phyloP scores from a whole-genome alignment of 2,888 invertebrate species.

The Cephus spinipes region DNA sequence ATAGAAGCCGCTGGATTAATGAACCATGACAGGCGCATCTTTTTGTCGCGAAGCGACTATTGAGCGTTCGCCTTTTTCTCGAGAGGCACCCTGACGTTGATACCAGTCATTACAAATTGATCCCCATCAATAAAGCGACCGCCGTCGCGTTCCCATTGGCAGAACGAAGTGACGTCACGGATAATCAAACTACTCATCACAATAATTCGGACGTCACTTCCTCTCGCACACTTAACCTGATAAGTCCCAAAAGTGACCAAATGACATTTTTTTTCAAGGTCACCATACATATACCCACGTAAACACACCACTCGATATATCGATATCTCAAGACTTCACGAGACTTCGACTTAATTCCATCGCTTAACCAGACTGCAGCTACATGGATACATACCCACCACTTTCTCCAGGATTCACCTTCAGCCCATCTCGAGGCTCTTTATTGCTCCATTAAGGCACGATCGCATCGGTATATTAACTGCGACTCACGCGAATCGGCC shows the following conservation, averaged over 20 bases:
- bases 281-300: neutral
- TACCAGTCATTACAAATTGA: slow-evolving; percentile 44
- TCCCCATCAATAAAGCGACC: slow-evolving; percentile 14
- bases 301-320: neutral
- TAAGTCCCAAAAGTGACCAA: neutral
- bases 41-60: slow-evolving; percentile 28
- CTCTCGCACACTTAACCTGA: neutral
- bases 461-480: slow-evolving; percentile 34
- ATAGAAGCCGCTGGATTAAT: slow-evolving; percentile 41
- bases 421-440: slow-evolving; percentile 36
- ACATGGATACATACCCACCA: slow-evolving; percentile 16
- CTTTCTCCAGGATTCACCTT: slow-evolving; percentile 49
- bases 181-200: neutral
- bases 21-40: slow-evolving; percentile 46
- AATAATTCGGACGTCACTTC: neutral
- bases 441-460: slow-evolving; percentile 41
- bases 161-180: neutral
- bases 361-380: neutral
- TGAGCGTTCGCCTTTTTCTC: slow-evolving; percentile 35
- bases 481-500: neutral
- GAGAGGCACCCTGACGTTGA: slow-evolving; percentile 16
- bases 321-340: neutral
- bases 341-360: neutral
- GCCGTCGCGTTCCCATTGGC: neutral
- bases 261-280: neutral